phyloP scores from a whole-genome alignment of 2,888 invertebrate species.

The Balanococcus diminutus region DNA sequence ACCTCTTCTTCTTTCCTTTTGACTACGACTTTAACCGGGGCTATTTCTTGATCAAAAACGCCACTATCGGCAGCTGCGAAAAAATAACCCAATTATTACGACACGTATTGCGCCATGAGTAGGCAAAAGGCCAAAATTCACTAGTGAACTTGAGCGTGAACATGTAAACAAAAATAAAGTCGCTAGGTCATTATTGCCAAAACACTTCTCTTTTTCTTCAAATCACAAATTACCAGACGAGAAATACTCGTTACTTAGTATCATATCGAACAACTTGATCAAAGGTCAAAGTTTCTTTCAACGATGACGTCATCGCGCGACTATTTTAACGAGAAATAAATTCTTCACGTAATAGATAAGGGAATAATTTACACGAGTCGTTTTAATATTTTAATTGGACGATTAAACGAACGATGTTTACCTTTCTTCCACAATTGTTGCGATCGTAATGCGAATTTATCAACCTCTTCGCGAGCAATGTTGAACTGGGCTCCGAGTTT shows the following conservation, averaged over 20 bases:
- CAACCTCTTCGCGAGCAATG: constrained; percentile 80
- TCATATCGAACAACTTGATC: not conserved
- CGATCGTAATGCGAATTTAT: constrained; percentile 82
- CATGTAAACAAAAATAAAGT: constrained; percentile 27
- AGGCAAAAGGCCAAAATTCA: not conserved
- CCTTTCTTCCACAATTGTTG: constrained; percentile 87
- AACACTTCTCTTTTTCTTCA: not conserved
- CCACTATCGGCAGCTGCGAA: constrained; percentile 81
- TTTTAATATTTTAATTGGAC: not conserved
- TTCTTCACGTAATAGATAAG: not conserved
- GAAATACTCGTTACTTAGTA: not conserved
- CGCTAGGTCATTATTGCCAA: not conserved
- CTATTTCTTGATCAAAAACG: constrained; percentile 86
- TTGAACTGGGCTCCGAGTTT: constrained; percentile 86
- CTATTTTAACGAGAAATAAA: not conserved
- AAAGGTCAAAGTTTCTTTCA: not conserved
- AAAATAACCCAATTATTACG: not conserved
- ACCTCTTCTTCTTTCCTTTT: constrained; percentile 82
- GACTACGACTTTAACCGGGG: constrained; percentile 80
- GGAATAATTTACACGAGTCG: not conserved
- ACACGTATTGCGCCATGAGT: not conserved
- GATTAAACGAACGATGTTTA: constrained; percentile 60
- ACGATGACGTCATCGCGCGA: not conserved
- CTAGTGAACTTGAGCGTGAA: constrained; percentile 1
- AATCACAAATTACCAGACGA: not conserved